Evolutionary conservation across 1,140 invertebrate genomes (phyloP).

Genomic region (Drosophila carrolli): DNA sequence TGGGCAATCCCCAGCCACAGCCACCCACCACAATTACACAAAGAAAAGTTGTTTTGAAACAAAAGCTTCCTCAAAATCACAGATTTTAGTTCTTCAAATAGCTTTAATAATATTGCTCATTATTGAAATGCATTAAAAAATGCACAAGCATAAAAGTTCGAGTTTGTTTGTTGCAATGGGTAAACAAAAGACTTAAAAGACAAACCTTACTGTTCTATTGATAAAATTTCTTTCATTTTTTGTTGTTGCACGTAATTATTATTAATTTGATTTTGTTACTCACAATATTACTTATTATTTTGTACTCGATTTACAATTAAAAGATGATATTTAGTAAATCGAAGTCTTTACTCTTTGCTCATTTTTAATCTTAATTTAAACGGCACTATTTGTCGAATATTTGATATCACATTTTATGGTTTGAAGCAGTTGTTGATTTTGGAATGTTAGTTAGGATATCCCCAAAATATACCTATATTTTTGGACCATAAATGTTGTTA

Average conservation of each 20-base stretch:
- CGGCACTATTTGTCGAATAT: too few relatives aligned
- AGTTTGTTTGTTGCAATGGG: background rate
- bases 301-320: too few relatives aligned
- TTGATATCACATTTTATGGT: too few relatives aligned
- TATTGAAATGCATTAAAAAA: too few relatives aligned
- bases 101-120: background rate
- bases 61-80: background rate
- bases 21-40: constrained; percentile 46
- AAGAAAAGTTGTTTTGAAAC: background rate
- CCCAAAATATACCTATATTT: background rate
- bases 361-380: too few relatives aligned
- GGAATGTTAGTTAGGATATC: background rate
- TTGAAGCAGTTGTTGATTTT: too few relatives aligned
- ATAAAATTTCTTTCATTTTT: background rate
- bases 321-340: too few relatives aligned
- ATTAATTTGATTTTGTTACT: too few relatives aligned
- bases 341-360: too few relatives aligned
- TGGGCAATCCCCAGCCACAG: constrained; percentile 36
- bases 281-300: too few relatives aligned
- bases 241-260: too few relatives aligned
- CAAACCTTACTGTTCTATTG: background rate
- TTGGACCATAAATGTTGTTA: background rate
- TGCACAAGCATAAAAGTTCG: too few relatives aligned
- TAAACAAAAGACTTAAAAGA: background rate
- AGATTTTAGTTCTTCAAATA: background rate